Evolutionary conservation across 1,140 invertebrate genomes (phyloP).

Genomic region (Temnothorax curvispinosus): DNA sequence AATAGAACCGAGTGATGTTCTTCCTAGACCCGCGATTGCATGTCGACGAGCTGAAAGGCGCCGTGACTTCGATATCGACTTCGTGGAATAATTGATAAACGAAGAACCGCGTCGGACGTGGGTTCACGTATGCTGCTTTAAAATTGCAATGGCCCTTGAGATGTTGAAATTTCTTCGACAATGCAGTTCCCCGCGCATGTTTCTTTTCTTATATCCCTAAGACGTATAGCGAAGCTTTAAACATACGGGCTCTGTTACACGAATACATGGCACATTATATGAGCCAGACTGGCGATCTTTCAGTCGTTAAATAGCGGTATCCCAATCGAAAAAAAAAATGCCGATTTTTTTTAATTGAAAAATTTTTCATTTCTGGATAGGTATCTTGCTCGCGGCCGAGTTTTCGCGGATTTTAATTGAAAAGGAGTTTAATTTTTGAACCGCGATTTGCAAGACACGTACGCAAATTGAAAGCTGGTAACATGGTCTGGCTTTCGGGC

Average conservation of each 20-base stretch:
- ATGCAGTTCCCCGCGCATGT: background rate
- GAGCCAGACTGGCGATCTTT: background rate
- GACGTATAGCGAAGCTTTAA: conserved; percentile 17
- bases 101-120: conserved; percentile 8
- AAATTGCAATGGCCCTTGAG: conserved; percentile 37
- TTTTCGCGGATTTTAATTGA: conserved; percentile 45
- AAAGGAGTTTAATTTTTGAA: conserved; percentile 47
- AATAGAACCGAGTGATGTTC: background rate
- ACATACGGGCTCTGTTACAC: background rate
- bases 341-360: conserved; percentile 30
- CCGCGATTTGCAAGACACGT: conserved; percentile 15
- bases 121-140: conserved; percentile 30
- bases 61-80: conserved; percentile 40
- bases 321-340: background rate
- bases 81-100: conserved; percentile 42
- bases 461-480: conserved; percentile 35
- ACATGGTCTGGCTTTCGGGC: background rate
- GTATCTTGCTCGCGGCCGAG: background rate
- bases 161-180: conserved; percentile 34
- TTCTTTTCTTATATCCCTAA: background rate
- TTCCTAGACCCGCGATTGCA: background rate
- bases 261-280: background rate
- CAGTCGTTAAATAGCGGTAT: conserved; percentile 1
- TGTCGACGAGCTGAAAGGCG: conserved; percentile 9
- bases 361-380: conserved; percentile 2